Evolutionary conservation across 92 coral and sea anemone species (phyloP), one percentile per base, ranked within the genome.

Genomic region (Plumapathes pennacea): DNA sequence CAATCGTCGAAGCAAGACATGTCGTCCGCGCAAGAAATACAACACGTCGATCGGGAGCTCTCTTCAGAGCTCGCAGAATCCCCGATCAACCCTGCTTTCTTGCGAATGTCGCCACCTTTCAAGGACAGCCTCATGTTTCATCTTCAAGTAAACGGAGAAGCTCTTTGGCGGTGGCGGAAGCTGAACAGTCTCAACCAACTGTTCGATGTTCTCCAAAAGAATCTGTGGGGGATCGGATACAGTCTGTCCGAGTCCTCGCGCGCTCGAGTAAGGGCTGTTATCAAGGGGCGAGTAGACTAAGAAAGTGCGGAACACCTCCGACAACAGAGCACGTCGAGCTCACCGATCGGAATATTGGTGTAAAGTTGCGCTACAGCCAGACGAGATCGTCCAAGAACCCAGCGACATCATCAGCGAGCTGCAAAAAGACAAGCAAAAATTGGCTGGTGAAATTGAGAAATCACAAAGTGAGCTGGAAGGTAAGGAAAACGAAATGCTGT

Each of bases 51-150:
- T 46, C 52, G 28, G 52, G 52, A 18, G 52, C 52, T 46, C 52
- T 46, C 27, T 46, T 46, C 52, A 46, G 52, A 46, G 52, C 52
- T 46, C 52, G 12, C 12, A 46, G 52, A 46, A 46, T 31, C 52
- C 52, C 52, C 52, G 52, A 46, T 46, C 52, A 46, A 46, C 26
- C 52, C 27, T 27, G 10, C 26, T 2, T 46, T 46, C 8, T 4
- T 46, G 5, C 23, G 26, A 13, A 46, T 46, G 42, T 10, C 12
- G 12, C 12, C 42, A 37, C 42, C 42, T 0, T 37, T 37, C 23
- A 17, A 2, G 13, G 51, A 46, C 8, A 19, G 26, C 26, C 52
- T 31, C 4, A 9, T 46, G 28, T 46, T 18, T 7, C 26, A 46
- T 46, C 52, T 46, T 18, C 52, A 46, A 46, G 26, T 46, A 7